Evolutionary conservation across 2,797 vertebrate genomes (phyloP).

Genomic region (Spinus pinus): DNA sequence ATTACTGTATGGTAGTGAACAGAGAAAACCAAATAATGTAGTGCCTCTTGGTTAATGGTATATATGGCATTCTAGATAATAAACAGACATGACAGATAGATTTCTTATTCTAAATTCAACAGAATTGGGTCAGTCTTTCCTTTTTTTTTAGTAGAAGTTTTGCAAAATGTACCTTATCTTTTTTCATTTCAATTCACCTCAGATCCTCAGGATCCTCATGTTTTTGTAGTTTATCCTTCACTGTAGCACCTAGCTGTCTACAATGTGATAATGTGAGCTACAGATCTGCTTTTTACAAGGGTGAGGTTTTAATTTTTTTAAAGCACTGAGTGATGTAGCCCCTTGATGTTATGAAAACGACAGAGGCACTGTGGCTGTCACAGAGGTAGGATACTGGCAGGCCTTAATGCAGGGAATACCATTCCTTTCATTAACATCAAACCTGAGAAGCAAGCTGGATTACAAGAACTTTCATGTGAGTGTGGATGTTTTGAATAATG

Average conservation of each 20-base stretch:
- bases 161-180: not conserved
- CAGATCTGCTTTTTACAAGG: not conserved
- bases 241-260: not conserved
- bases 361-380: not conserved
- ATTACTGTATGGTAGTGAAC: not conserved
- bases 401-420: not conserved
- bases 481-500: not conserved
- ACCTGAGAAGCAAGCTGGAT: not conserved
- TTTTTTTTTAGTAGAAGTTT: not conserved
- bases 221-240: not conserved
- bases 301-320: not conserved
- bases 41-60: not conserved
- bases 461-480: not conserved
- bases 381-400: not conserved
- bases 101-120: not conserved
- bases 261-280: not conserved
- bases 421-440: not conserved
- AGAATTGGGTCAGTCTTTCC: not conserved
- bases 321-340: not conserved
- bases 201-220: not conserved
- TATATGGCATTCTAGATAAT: not conserved
- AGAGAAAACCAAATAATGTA: not conserved
- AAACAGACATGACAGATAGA: not conserved
- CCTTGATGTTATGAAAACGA: not conserved
- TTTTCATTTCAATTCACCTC: not conserved